Conservation (phyloP, 2,888 invertebrate species). For the Yponomeuta cagnagella region DNA sequence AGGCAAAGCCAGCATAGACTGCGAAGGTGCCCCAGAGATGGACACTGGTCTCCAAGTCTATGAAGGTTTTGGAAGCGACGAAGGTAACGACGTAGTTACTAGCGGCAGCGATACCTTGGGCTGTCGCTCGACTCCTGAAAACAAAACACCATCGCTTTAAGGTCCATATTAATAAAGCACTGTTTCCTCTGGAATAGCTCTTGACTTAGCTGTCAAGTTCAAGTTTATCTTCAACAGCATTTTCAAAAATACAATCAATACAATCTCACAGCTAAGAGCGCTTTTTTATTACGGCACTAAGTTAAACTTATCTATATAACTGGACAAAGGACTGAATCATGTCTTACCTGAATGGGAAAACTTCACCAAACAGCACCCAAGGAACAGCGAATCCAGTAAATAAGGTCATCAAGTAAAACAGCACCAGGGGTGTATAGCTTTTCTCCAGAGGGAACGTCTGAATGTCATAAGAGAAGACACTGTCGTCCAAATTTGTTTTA, state of each 20-base stretch:
- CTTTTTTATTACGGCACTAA: too few species aligned
- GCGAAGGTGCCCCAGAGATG: conserved; percentile 69
- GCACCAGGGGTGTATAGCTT: conserved; percentile 52
- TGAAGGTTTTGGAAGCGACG: conserved; percentile 69
- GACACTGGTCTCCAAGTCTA: conserved; percentile 57
- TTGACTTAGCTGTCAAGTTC: too few species aligned
- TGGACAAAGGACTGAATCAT: neutral
- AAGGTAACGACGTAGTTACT: conserved; percentile 70
- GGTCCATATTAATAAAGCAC: neutral
- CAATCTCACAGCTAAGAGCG: too few species aligned
- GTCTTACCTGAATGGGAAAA: conserved; percentile 73
- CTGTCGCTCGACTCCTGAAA: conserved; percentile 67
- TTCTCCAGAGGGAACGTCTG: conserved; percentile 51
- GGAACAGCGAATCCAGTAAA: conserved; percentile 63
- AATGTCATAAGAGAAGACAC: conserved; percentile 61
- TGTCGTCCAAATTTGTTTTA: conserved; percentile 37
- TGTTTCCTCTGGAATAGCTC: too few species aligned
- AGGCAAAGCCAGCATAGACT: conserved; percentile 60
- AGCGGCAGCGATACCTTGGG: conserved; percentile 72
- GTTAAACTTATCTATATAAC: neutral
- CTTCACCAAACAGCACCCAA: conserved; percentile 75
- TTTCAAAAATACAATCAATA: too few species aligned
- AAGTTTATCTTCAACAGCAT: too few species aligned
- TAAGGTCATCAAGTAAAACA: conserved; percentile 54
- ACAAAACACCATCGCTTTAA: neutral